Percentiles rank a stretch among this genome's conserved stretches.
These are phyloP conservation scores for Azorinus chamasolen DNA, from an alignment of 2,888 invertebrate genomes.

Conservation along the genomic window DNA sequence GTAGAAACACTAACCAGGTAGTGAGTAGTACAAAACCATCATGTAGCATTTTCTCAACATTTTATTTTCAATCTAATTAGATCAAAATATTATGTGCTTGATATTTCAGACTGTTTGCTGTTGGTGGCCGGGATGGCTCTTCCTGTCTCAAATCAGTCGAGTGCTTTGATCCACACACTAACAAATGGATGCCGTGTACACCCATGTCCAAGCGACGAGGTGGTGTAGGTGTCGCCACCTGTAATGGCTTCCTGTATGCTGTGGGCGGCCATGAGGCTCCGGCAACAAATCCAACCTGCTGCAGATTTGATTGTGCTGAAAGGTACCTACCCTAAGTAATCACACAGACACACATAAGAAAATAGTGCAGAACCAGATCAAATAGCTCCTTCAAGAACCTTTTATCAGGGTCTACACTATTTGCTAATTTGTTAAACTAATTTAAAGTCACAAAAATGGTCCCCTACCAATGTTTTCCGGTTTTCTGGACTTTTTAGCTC, in stretches of 20 bases:
- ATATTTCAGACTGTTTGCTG: conserved; percentile 92
- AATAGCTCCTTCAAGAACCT: no score
- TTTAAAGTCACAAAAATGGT: no score
- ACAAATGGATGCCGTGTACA: conserved; percentile 94
- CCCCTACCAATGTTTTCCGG: no score
- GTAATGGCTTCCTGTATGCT: conserved; percentile 95
- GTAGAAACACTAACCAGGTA: no score
- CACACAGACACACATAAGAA: not conserved
- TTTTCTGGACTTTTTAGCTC: no score
- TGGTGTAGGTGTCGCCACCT: conserved; percentile 95
- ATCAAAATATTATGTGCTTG: no score
- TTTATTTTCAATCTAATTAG: no score
- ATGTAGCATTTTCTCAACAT: no score
- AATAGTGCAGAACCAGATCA: conserved; percentile 1
- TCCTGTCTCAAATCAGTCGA: conserved; percentile 96
- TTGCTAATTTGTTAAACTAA: no score
- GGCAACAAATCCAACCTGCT: conserved; percentile 93
- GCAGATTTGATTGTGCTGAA: conserved; percentile 95
- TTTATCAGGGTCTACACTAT: no score
- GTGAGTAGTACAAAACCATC: no score
- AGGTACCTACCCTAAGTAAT: conserved; percentile 88
- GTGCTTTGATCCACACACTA: conserved; percentile 93
- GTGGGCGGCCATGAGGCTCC: conserved; percentile 98
- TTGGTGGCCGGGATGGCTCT: conserved; percentile 96
- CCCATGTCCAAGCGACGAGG: conserved; percentile 95